Percentiles rank a stretch among this genome's conserved stretches.
Evolutionary conservation across 2,113 vertebrate genomes (phyloP).

Genomic region (Hemiprocne comata): DNA sequence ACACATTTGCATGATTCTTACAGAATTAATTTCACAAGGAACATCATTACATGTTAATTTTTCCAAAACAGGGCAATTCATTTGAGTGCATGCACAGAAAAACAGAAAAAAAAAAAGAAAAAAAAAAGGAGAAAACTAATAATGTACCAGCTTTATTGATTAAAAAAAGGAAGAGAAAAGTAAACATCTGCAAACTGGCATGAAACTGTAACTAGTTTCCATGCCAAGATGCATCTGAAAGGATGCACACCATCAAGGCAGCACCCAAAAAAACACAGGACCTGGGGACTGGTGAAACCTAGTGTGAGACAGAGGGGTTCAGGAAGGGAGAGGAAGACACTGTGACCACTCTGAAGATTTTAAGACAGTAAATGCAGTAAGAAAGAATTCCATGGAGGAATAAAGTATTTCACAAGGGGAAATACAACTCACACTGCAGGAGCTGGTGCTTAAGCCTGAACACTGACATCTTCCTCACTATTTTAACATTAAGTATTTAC

Average conservation of each 20-base stretch:
- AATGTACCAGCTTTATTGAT: not conserved
- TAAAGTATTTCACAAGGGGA: not conserved
- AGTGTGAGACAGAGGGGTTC: not conserved
- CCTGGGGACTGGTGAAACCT: not conserved
- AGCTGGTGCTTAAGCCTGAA: not conserved
- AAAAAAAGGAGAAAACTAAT: not conserved
- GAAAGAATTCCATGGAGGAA: not conserved
- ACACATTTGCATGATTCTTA: not conserved
- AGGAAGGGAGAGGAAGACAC: not conserved
- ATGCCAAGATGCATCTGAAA: not conserved
- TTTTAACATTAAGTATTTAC: not conserved
- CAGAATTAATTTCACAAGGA: not conserved
- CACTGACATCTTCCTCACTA: not conserved
- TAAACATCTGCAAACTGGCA: not conserved
- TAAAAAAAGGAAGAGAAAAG: not conserved
- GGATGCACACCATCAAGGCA: not conserved
- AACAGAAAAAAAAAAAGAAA: not conserved
- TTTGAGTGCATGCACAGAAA: not conserved
- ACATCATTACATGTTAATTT: not conserved
- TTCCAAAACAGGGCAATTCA: not conserved
- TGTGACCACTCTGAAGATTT: not conserved
- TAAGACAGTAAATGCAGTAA: not conserved
- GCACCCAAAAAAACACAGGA: not conserved
- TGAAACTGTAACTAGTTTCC: not conserved
- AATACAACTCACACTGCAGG: not conserved